phyloP scores from a whole-genome alignment of 53 echinoderm and acorn worm genomes.

The Hippasteria phrygiana region DNA sequence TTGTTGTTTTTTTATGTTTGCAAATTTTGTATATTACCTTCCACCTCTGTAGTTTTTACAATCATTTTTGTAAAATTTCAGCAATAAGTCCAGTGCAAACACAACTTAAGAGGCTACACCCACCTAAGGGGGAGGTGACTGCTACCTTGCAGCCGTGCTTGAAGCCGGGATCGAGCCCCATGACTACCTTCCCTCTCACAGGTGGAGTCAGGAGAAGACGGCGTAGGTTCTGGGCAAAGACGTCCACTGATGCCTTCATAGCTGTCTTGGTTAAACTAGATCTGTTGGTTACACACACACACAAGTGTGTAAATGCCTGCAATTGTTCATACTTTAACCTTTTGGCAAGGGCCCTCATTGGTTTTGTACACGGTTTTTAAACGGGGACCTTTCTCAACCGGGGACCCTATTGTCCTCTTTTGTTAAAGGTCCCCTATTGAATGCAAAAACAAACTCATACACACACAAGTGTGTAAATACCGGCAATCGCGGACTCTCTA shows the following conservation, averaged over 20 bases:
- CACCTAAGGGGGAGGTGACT: constrained; percentile 82
- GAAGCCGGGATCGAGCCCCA: constrained; percentile 94
- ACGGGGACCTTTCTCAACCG: too few species aligned
- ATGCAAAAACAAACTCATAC: too few species aligned
- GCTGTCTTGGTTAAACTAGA: constrained; percentile 90
- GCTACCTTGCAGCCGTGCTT: constrained; percentile 93
- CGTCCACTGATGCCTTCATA: constrained; percentile 85
- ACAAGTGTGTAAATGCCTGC: neutral
- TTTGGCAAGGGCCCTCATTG: too few species aligned
- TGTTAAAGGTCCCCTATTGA: too few species aligned
- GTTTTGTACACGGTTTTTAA: too few species aligned
- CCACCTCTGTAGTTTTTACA: too few species aligned
- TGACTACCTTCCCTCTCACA: constrained; percentile 77
- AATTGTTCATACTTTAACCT: too few species aligned
- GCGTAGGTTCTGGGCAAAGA: constrained; percentile 89
- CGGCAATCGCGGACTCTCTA: too few species aligned
- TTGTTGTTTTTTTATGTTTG: too few species aligned
- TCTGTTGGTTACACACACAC: constrained; percentile 45
- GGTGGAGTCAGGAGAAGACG: constrained; percentile 90
- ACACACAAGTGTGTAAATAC: too few species aligned
- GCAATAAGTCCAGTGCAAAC: neutral
- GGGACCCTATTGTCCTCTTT: too few species aligned
- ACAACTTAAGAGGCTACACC: neutral
- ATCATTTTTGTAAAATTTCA: too few species aligned
- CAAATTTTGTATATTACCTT: neutral